Evolutionary conservation across 2,113 vertebrate genomes (phyloP).

Genomic region (Craseonycteris thonglongyai): DNA sequence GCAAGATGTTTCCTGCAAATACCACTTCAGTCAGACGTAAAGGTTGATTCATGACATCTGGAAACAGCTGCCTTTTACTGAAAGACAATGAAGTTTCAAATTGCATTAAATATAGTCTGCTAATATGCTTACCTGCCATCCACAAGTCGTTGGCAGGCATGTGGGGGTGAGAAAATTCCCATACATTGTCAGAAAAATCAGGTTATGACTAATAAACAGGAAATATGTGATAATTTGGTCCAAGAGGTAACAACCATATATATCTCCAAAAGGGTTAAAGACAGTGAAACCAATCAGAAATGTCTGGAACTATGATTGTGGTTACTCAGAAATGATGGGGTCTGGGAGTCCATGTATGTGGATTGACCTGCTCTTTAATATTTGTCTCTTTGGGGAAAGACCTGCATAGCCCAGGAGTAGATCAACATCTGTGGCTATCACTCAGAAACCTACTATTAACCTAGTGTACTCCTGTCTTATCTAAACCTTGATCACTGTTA

Average conservation of each 20-base stretch:
- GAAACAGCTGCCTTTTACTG: slow-evolving; percentile 58
- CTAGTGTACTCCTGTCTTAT: background rate
- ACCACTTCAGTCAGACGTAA: slow-evolving; percentile 17
- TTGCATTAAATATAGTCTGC: slow-evolving; percentile 38
- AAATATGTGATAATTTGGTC: slow-evolving; percentile 30
- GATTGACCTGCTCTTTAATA: background rate
- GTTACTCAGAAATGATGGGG: background rate
- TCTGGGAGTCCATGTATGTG: background rate
- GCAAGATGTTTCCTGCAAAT: slow-evolving; percentile 37
- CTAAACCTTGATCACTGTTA: background rate
- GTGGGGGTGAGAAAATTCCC: slow-evolving; percentile 36
- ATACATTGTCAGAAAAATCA: slow-evolving; percentile 46
- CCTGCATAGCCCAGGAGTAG: background rate
- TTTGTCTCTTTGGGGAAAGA: background rate
- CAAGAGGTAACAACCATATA: background rate
- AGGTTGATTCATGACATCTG: slow-evolving; percentile 54
- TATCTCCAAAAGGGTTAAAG: background rate
- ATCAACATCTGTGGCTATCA: background rate
- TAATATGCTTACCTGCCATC: slow-evolving; percentile 44
- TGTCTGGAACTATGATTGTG: background rate
- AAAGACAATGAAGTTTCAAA: slow-evolving; percentile 62
- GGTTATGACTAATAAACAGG: slow-evolving; percentile 19
- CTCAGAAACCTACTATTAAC: background rate
- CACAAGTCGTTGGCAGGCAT: slow-evolving; percentile 44
- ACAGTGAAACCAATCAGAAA: background rate